A percentile compares a stretch with the other conserved stretches of the same genome.
Evolutionary conservation across 1,140 invertebrate genomes (phyloP).

Genomic region (Portunus trituberculatus): DNA sequence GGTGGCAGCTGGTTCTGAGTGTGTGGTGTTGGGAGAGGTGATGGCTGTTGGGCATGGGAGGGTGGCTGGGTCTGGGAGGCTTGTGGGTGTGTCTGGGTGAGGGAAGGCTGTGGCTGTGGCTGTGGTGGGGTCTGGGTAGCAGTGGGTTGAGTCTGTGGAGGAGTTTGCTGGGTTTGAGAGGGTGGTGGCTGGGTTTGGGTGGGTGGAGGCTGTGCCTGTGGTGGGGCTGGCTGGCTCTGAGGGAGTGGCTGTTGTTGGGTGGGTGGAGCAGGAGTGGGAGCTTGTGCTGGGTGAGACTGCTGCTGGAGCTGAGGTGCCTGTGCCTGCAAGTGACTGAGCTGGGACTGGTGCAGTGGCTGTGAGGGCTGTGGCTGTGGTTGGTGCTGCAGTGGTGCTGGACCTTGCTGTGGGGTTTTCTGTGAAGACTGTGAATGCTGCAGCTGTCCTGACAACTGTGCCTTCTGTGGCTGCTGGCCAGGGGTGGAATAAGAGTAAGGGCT

Average conservation of each 20-base stretch:
- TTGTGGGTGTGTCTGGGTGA: too few species aligned
- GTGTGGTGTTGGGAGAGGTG: constrained; percentile 36
- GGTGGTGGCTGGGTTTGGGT: background rate
- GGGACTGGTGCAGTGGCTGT: constrained; percentile 48
- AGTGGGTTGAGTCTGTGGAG: background rate
- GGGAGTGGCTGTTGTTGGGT: background rate
- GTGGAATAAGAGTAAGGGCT: constrained; percentile 59
- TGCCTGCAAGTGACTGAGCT: constrained; percentile 41
- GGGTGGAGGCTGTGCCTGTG: background rate
- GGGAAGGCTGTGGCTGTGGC: background rate
- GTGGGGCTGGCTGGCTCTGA: too few species aligned
- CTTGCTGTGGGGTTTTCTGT: constrained; percentile 46
- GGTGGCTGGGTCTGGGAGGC: too few species aligned
- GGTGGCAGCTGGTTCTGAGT: constrained; percentile 10
- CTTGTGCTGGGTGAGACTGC: constrained; percentile 10
- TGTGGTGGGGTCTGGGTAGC: constrained; percentile 14
- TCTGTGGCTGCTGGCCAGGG: constrained; percentile 62
- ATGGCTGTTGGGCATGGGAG: background rate
- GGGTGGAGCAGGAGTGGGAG: background rate
- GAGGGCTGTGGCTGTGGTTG: constrained; percentile 7
- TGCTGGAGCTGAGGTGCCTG: constrained; percentile 33
- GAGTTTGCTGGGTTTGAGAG: too few species aligned
- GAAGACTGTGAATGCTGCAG: constrained; percentile 47
- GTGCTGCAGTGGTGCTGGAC: constrained; percentile 30
- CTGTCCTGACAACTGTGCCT: constrained; percentile 58